A percentile compares a stretch with the other conserved stretches of the same genome.
Evolutionary conservation across 2,888 invertebrate genomes (phyloP).

Genomic region (Amblyjoppa proteus): DNA sequence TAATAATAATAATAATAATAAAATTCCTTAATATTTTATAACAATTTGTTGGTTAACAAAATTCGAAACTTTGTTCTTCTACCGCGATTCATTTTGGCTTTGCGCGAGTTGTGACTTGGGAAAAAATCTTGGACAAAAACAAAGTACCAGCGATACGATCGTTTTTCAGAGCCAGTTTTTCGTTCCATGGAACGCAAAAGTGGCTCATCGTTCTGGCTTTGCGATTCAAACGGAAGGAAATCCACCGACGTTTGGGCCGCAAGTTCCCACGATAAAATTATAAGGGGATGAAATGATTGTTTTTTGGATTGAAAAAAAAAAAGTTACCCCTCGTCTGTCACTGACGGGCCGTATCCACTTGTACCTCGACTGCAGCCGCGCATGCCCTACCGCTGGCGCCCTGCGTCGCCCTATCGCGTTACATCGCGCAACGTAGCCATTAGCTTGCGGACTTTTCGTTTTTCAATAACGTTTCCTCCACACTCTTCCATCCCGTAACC

Average conservation of each 20-base stretch:
- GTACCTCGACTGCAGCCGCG: slow-evolving; percentile 15
- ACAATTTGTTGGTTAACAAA: neutral
- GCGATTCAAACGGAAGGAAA: neutral
- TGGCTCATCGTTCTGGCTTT: neutral
- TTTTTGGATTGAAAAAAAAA: neutral
- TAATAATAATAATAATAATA: too few species aligned
- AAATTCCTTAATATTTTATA: too few species aligned
- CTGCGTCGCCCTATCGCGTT: neutral
- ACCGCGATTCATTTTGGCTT: too few species aligned
- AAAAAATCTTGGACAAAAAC: too few species aligned
- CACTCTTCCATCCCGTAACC: neutral
- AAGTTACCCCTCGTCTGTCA: slow-evolving; percentile 67
- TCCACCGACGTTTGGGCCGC: neutral
- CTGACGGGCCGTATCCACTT: slow-evolving; percentile 53
- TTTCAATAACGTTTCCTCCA: slow-evolving; percentile 38
- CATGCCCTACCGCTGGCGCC: neutral
- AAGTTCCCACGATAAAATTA: slow-evolving; percentile 57
- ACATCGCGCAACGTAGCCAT: slow-evolving; percentile 32
- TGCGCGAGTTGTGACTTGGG: too few species aligned
- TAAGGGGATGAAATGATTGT: neutral
- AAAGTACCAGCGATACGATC: neutral
- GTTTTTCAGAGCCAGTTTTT: neutral
- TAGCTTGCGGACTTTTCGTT: slow-evolving; percentile 25
- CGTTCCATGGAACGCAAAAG: neutral
- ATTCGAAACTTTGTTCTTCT: too few species aligned